Percentiles rank a stretch among this genome's conserved stretches.
These are phyloP conservation scores for Drosophila quadrilineata DNA, from an alignment of 1,140 invertebrate genomes.

Conservation along the genomic window DNA sequence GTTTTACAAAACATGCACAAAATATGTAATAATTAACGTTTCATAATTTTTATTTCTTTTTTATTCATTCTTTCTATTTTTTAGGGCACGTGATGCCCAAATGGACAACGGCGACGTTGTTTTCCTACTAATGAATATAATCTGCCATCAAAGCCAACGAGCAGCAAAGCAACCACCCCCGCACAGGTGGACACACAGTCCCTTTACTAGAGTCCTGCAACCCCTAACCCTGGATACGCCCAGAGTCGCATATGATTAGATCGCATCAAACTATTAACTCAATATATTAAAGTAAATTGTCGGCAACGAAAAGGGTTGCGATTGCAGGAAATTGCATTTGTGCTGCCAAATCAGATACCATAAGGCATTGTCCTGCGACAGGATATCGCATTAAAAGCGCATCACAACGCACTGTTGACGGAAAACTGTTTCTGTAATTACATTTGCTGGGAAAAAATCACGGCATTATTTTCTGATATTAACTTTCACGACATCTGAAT, in stretches of 20 bases:
- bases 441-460: conserved; percentile 31
- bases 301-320: conserved; percentile 39
- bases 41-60: conserved; percentile 43
- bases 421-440: conserved; percentile 74
- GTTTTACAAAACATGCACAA: conserved; percentile 55
- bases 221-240: not conserved
- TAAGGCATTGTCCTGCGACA: conserved; percentile 26
- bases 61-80: not conserved
- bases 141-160: conserved; percentile 74
- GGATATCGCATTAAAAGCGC: conserved; percentile 77
- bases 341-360: conserved; percentile 71
- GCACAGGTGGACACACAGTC: conserved; percentile 44
- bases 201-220: not conserved
- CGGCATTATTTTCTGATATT: too few species aligned
- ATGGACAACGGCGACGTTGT: conserved; percentile 23
- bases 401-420: conserved; percentile 40
- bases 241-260: conserved; percentile 19
- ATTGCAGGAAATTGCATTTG: conserved; percentile 77
- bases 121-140: conserved; percentile 76
- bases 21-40: conserved; percentile 70
- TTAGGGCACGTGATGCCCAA: conserved; percentile 29
- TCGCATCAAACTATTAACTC: conserved; percentile 75
- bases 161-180: conserved; percentile 37
- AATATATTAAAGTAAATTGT: conserved; percentile 59
- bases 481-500: too few species aligned